Conservation (phyloP, 1,140 invertebrate species). For the Drosophila equinoxialis region DNA sequence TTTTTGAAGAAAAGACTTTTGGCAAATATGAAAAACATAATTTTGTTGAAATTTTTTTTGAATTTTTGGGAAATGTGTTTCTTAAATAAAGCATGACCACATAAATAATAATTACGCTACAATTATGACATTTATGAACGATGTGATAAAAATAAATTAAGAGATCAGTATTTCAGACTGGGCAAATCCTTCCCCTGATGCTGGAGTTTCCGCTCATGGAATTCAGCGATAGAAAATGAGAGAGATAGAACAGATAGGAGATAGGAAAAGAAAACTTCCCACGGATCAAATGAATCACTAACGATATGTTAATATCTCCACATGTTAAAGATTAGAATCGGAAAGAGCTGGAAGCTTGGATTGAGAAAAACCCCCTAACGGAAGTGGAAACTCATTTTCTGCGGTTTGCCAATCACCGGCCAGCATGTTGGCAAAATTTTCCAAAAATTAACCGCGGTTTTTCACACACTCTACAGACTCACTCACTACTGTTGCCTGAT, state of each 20-base stretch:
- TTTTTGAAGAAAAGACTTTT: constrained; percentile 50
- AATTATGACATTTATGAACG: constrained; percentile 64
- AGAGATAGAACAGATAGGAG: too few species aligned
- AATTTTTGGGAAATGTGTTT: not conserved
- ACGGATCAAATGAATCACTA: constrained; percentile 70
- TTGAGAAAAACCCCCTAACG: constrained; percentile 66
- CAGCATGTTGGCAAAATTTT: constrained; percentile 49
- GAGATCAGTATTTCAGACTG: constrained; percentile 33
- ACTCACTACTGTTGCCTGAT: constrained; percentile 47
- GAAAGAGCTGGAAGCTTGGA: constrained; percentile 30
- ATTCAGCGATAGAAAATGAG: not conserved
- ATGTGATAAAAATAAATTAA: constrained; percentile 27
- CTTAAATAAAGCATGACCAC: constrained; percentile 61
- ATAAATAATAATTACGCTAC: constrained; percentile 78
- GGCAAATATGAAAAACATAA: constrained; percentile 57
- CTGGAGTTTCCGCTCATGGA: constrained; percentile 64
- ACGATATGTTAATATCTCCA: constrained; percentile 74
- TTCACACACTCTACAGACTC: constrained; percentile 53
- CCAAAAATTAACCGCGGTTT: constrained; percentile 65
- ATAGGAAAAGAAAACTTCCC: constrained; percentile 58
- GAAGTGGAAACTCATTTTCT: constrained; percentile 57
- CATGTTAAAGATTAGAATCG: constrained; percentile 72
- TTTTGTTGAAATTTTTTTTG: constrained; percentile 35
- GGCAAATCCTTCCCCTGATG: constrained; percentile 43
- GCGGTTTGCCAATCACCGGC: constrained; percentile 40